Conservation (phyloP, 2,113 vertebrate genomes). For the Neofelis nebulosa region DNA sequence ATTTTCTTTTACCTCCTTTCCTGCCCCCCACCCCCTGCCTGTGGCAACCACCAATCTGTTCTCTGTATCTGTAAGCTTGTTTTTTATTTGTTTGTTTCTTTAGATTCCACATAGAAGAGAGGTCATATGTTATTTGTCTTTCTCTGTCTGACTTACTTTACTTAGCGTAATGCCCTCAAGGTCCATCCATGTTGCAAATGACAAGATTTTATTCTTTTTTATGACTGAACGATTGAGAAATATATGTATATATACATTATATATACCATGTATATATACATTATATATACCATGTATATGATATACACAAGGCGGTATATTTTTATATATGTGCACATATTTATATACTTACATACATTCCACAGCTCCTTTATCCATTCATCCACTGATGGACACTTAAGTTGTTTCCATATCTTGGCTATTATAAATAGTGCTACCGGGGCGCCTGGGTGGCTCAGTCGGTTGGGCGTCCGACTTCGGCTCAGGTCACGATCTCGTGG, state of each 20-base stretch:
- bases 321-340: background rate
- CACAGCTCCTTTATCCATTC: background rate
- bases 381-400: background rate
- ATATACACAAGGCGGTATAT: background rate
- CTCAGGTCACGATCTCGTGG: too few relatives aligned
- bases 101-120: background rate
- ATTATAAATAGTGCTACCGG: background rate
- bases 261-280: background rate
- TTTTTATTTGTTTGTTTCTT: background rate
- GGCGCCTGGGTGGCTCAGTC: too few relatives aligned
- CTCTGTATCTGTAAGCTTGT: background rate
- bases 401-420: background rate
- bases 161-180: background rate
- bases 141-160: background rate
- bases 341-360: background rate
- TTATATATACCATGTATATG: background rate
- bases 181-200: background rate
- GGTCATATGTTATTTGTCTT: background rate
- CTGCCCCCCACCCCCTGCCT: background rate
- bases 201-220: background rate
- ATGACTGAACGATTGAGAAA: background rate
- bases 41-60: background rate
- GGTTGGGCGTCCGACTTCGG: too few relatives aligned
- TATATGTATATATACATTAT: background rate
- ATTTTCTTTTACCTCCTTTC: background rate